These are phyloP conservation scores for Priapulus caudatus DNA, from an alignment of 2,888 invertebrate species.

Conservation along the genomic window DNA sequence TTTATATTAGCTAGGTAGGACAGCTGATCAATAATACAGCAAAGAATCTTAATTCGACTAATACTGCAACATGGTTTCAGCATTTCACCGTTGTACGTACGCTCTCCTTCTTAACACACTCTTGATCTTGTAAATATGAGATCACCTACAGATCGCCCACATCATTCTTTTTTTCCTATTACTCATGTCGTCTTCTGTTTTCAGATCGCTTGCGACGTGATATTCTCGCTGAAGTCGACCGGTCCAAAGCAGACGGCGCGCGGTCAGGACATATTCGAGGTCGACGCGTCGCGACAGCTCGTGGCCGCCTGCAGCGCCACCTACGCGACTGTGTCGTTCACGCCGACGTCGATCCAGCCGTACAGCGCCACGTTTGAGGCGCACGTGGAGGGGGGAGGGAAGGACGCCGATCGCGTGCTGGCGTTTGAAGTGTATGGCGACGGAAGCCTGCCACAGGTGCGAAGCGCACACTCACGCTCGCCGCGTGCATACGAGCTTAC, in stretches of 20 bases:
- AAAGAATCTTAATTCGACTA: too few relatives aligned
- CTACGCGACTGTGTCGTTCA: conserved; percentile 37
- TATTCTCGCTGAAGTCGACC: conserved; percentile 31
- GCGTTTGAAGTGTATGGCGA: conserved; percentile 38
- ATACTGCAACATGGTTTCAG: too few relatives aligned
- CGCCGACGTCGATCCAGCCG: conserved; percentile 39
- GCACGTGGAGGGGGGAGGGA: conserved; percentile 31
- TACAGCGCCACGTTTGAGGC: conserved; percentile 34
- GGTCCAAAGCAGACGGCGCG: conserved; percentile 20
- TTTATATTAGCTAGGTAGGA: too few relatives aligned
- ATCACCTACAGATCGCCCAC: too few relatives aligned
- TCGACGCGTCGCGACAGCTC: conserved; percentile 35
- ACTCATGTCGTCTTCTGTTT: conserved; percentile 5
- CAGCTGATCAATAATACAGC: too few relatives aligned
- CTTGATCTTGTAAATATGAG: too few relatives aligned
- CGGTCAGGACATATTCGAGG: conserved; percentile 34
- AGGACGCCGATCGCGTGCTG: conserved; percentile 32
- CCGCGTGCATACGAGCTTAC: conserved; percentile 38
- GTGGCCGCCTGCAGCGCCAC: conserved; percentile 35
- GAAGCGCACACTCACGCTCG: conserved; percentile 32
- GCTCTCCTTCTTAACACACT: too few relatives aligned
- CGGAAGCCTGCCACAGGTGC: conserved; percentile 37
- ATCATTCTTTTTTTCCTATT: too few relatives aligned
- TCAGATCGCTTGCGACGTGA: conserved; percentile 36
- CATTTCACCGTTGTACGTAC: too few relatives aligned